Base-by-base conservation (phyloP, 1,140 invertebrate genomes). In the Trichoplusia ni region DNA sequence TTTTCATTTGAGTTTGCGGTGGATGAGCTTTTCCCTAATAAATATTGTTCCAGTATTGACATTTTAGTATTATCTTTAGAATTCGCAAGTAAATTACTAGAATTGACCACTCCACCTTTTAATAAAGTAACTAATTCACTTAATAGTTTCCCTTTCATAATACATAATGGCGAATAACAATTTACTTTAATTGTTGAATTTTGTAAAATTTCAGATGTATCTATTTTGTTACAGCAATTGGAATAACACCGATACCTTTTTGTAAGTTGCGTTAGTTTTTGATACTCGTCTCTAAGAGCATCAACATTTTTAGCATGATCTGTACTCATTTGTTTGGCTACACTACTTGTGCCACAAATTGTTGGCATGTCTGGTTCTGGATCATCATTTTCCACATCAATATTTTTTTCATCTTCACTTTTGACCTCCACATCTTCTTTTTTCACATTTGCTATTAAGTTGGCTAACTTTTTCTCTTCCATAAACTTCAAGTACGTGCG, bases 121-220 rank as follows among this genome's bases (percentile, higher is more conserved):
- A 96, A 75, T 11, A 96, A 73, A 16, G 91, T 67, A 0, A 96
- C 78, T 14, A 96, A 82, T 70, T 96, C 94, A 65, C 93, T 93
- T 46, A 95, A 93, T 0, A 96, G 83, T 65, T 93, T 91, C 6
- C 91, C 92, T 77, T 94, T 94, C 78, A 94, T 93, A 19, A 95
- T 86, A 83, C 95, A 97, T 14, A 94, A 86, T 6, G 95, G 95
- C 3, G 95, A 96, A 79, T 96, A 97, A 73, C 95, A 97, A 37
- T 92, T 94, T 1, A 92, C 84, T 42, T 92, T 92, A 3, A 93
- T 71, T 63, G 83, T 92, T 11, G 73, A 69, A 13, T 44, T 40
- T 67, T 76, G 71, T 29, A 77, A 51, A 46, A 77, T 69, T 49
- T 68, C 51, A 61, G 76, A 63, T 49, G 91, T 81, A 14, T 91